phyloP scores from a whole-genome alignment of 1,140 invertebrate species.

The Polypedilum pembai region DNA sequence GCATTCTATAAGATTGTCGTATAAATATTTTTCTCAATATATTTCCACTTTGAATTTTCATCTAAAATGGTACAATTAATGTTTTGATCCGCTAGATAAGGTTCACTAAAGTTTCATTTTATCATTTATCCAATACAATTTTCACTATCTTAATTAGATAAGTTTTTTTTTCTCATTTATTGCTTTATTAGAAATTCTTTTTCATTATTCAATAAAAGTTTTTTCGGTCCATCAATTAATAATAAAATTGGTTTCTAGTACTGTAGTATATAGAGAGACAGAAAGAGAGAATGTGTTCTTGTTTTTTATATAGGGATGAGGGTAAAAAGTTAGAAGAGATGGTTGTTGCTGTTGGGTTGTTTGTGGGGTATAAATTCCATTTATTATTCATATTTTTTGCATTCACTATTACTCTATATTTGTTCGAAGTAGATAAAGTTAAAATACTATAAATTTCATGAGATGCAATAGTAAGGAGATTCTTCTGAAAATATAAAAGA shows the following conservation, averaged over 20 bases:
- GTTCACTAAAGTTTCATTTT: slow-evolving; percentile 23
- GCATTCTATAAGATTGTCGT: slow-evolving; percentile 26
- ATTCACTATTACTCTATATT: slow-evolving; percentile 9
- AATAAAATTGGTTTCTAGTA: not conserved
- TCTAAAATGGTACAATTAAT: slow-evolving; percentile 18
- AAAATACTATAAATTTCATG: slow-evolving; percentile 24
- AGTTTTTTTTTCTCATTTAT: slow-evolving; percentile 9
- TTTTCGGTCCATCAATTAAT: slow-evolving; percentile 6
- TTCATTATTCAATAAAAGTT: slow-evolving; percentile 6
- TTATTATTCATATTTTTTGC: not conserved
- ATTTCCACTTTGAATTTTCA: not conserved
- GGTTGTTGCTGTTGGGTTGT: no score
- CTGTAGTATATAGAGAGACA: not conserved
- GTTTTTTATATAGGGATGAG: no score
- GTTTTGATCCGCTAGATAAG: slow-evolving; percentile 27
- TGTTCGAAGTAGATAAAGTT: not conserved
- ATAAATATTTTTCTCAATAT: slow-evolving; percentile 20
- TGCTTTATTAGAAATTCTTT: slow-evolving; percentile 13
- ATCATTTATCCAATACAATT: not conserved
- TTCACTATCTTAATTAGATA: not conserved
- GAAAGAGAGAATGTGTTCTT: not conserved
- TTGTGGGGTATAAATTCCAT: slow-evolving; percentile 1
- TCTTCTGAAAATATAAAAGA: slow-evolving; percentile 19
- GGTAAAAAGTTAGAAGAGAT: no score
- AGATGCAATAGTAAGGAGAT: slow-evolving; percentile 23